Evolutionary conservation across 1,140 invertebrate species (phyloP), one percentile per base, ranked within the genome.

Genomic region (Drosophila seguyi): DNA sequence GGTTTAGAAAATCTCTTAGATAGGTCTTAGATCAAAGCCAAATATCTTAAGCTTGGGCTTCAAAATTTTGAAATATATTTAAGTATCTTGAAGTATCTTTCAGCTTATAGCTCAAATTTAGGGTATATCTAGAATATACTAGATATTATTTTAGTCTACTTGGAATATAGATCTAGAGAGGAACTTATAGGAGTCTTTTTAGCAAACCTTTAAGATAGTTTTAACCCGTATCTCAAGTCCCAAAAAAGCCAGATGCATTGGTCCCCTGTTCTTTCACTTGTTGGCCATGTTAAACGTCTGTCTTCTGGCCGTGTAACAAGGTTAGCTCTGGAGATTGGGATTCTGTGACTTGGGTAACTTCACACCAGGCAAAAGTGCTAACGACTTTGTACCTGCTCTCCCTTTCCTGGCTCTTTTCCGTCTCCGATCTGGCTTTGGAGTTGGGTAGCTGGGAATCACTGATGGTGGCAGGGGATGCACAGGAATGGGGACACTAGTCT

Each of bases 331-430:
- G 29, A 13, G 22, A 47, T 45, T 47, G 38, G 47, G 62, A 47
- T 22, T 53, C 27, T 41, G 41, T 74, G 71, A 62, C 83, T 80
- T 74, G 72, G 65, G 66, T 50, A 79, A 69, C 69, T 88, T 88
- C 84, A 88, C 84, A 88, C 76, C 77, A 78, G 22, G 57, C 67
- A 62, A 90, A 90, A 81, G 85, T 90, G 78, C 81, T 85, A 90
- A 90, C 74, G 67, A 90, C 65, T 90, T 90, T 71, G 74, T 90
- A 90, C 85, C 85, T 90, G 85, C 78, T 72, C 69, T 62, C 16
- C 14, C 55, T 31, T 22, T 25, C 22, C 38, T 39, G 11, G 29
- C 53, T 50, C 20, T 60, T 41, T 31, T 31, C 20, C 27, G 20
- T n/a, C 50, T 48, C 38, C 38, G 50, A 41, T 52, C 27, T 36